Evolutionary conservation across 2,113 vertebrate genomes (phyloP), one percentile per base, ranked within the genome.

Genomic region (Bos indicus): DNA sequence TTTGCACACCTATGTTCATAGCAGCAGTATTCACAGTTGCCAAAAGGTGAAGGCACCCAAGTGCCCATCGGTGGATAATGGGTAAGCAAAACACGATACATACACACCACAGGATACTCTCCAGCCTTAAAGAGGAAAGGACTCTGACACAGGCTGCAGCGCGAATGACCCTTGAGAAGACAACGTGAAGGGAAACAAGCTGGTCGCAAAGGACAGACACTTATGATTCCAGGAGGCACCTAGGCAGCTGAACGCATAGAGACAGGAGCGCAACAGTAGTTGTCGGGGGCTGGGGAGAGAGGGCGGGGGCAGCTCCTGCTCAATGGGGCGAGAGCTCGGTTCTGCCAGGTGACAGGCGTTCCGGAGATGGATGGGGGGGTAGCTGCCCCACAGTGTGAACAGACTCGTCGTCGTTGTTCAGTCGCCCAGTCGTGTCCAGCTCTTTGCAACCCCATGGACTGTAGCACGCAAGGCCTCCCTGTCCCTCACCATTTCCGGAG

Each of bases 61-160:
- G 15, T 2, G 30, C 26, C 23, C 62, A 6, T 8, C 54, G 3
- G 0, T 4, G 26, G 43, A 33, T 33, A 30, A n/a, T 7, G 19
- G 19, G 17, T 77, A 13, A 67, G 10, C 40, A 25, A 67, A 46
- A n/a, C 1, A 40, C 6, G 21, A 59, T 21, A 15, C 36, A 5
- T 11, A 6, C 85, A 15, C 5, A 25, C 43, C 19, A 16, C 7
- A 21, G 36, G 67, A 46, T 4, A 10, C 52, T 9, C 80, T 16
- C n/a, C 60, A 54, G 62, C 78, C 64, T n/a, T 51, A 11, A 36
- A 25, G 23, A 46, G 30, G 33, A 57, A 86, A n/a, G 5, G 16
- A 30, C 64, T 40, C 78, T n/a, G 33, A 56, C 51, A 7, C 12
- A 7, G 30, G 48, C 40, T 40, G 3, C 19, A 2, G 13, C 2